Percentiles rank a stretch among this genome's conserved stretches.
These are phyloP conservation scores for Nesoenas mayeri DNA, from an alignment of 2,113 vertebrate species.

Conservation along the genomic window DNA sequence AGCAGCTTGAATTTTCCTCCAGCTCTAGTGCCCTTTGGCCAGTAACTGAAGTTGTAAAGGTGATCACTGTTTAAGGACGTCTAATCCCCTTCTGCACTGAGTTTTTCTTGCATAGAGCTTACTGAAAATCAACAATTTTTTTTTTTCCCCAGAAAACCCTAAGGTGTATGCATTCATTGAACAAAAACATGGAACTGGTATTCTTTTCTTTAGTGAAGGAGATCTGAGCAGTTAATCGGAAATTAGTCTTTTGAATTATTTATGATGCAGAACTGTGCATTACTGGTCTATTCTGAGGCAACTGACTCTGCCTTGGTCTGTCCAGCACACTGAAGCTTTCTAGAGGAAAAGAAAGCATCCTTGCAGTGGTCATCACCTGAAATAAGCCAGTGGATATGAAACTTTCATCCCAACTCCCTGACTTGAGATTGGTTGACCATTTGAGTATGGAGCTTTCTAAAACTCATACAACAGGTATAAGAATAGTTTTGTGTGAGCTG, in stretches of 20 bases:
- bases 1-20: not conserved
- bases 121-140: not conserved
- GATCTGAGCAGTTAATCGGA: not conserved
- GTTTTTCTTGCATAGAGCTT: not conserved
- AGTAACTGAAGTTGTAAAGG: not conserved
- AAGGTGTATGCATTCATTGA: not conserved
- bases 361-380: fast-evolving
- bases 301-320: not conserved
- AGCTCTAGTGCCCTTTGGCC: not conserved
- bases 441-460: not conserved
- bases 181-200: not conserved
- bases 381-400: not conserved
- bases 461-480: not conserved
- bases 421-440: not conserved
- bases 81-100: not conserved
- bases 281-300: not conserved
- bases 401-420: not conserved
- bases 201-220: not conserved
- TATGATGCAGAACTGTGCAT: not conserved
- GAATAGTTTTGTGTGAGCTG: not conserved
- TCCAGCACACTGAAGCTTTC: not conserved
- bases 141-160: not conserved
- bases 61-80: not conserved
- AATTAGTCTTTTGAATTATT: not conserved
- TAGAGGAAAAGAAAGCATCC: not conserved